Base-by-base conservation (phyloP, 2,113 vertebrate genomes). In the Scortum barcoo region DNA sequence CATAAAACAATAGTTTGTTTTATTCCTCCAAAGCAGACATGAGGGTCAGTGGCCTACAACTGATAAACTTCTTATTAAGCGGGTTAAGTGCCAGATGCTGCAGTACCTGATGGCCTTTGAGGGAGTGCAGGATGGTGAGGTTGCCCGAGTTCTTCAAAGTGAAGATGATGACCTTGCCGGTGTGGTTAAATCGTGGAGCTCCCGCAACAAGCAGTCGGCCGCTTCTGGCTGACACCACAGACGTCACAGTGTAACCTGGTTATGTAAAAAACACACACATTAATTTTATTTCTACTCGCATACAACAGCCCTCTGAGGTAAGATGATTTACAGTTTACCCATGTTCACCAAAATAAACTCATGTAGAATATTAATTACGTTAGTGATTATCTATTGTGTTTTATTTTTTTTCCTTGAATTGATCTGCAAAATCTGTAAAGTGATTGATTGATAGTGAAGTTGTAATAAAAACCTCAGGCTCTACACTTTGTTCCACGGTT, bases 171-270 rank as follows among this genome's bases (percentile, higher is more conserved):
- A 97, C 98, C 82, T 99, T 99, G 74, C 98, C 98, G 0, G 98
- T 99, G 93, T 99, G 98, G 95, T 99, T 99, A 90, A 99, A 99
- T 2, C 98, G 94, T 12, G 98, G 98, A 0, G 98, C 98, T 92
- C 98, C 98, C 0, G 98, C 97, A 1, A 99, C 97, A 0, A 97
- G 97, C 10, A 99, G 93, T 36, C 95, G 94, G 7, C 96, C 93
- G 0, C 83, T 96, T 76, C 87, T 79, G 51, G 96, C 95, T 36
- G 97, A 97, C 71, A 97, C 87, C 71, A 99, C 93, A 0, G 98
- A 99, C 0, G 97, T 99, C 91, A 99, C 97, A 0, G 98, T 97
- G 90, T 99, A 99, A 54, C 98, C 98, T 99, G 94, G 51, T 57
- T 4, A 80, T 48, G 11, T 53, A 40, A 54, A 78, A 86, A 17